Evolutionary conservation across 2,797 vertebrate species (phyloP).

Genomic region (Alfaro cultratus): DNA sequence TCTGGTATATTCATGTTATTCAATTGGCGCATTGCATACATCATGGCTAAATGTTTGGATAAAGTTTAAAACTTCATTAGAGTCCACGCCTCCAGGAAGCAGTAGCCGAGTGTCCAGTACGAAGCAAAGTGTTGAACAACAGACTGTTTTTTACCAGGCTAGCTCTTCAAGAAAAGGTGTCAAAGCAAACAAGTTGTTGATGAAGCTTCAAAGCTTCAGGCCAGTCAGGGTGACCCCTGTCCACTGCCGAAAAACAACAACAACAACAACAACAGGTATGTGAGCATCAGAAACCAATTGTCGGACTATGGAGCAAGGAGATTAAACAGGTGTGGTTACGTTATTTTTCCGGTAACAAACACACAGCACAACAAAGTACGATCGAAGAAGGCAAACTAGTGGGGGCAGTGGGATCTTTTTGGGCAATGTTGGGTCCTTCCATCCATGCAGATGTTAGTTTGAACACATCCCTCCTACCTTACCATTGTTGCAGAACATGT

Average conservation of each 20-base stretch:
- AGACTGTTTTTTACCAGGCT: too few species aligned
- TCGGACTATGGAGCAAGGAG: background rate
- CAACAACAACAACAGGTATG: too few species aligned
- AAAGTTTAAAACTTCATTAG: too few species aligned
- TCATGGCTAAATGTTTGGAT: too few species aligned
- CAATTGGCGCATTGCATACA: too few species aligned
- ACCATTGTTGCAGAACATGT: background rate
- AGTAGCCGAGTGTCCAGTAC: too few species aligned
- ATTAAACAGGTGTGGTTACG: background rate
- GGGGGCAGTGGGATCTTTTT: background rate
- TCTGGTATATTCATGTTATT: too few species aligned
- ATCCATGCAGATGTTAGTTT: background rate
- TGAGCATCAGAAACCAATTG: background rate
- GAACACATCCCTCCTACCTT: background rate
- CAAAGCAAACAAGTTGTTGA: background rate
- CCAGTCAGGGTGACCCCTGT: background rate
- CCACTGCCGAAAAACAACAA: background rate
- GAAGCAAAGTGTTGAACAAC: too few species aligned
- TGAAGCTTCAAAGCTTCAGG: background rate
- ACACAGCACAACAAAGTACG: too few species aligned
- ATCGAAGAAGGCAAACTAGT: background rate
- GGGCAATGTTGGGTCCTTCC: background rate
- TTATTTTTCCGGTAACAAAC: background rate
- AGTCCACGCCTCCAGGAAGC: too few species aligned
- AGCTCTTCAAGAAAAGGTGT: background rate